Evolutionary conservation across 2,888 invertebrate species (phyloP), one percentile per base, ranked within the genome.

Genomic region (Taenaris catops): DNA sequence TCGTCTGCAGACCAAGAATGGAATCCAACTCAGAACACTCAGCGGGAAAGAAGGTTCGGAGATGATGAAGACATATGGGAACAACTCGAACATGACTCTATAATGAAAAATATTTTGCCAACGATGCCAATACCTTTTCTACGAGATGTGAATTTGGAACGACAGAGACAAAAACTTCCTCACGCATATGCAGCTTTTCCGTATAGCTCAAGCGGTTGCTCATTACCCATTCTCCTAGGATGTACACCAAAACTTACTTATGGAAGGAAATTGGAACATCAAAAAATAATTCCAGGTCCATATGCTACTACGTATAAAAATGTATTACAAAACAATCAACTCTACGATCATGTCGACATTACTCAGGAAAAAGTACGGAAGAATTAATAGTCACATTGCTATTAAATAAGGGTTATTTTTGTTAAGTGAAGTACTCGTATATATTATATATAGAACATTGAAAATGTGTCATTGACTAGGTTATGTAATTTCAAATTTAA

Each of bases 31-130:
- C 24, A 18, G 2, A 34, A 41, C 2, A n/a, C 28, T 17, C 43
- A 32, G 4, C 18, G 25, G 1, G 42, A 39, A 8, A 45, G 39
- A 25, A 36, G 34, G 2, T 17, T 36, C 11, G 17, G 28, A 5
- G 28, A 51, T 53, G 1, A 55, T 46, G 56, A 60, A 4, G 69
- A 73, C 14, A 58, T 63, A 3, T 35, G 73, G 41, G 57, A 63
- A 2, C 64, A 76, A 14, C 47, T 81, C 14, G 39, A 53, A 4
- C 64, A 75, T 34, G 72, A 74, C 9, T 63, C 73, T 1, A 66
- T 70, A 16, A 60, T 84, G 49, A 67, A 67, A 9, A 84, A 83
- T 37, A 60, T 80, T 20, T 39, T 84, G 26, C 84, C 84, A 2
- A 78, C 71, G 1, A 83, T 84, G 79, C 51, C 67, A 3, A 51